These are phyloP conservation scores for Xyliphius kryptos DNA, from an alignment of 2,113 vertebrate genomes.

Conservation along the genomic window DNA sequence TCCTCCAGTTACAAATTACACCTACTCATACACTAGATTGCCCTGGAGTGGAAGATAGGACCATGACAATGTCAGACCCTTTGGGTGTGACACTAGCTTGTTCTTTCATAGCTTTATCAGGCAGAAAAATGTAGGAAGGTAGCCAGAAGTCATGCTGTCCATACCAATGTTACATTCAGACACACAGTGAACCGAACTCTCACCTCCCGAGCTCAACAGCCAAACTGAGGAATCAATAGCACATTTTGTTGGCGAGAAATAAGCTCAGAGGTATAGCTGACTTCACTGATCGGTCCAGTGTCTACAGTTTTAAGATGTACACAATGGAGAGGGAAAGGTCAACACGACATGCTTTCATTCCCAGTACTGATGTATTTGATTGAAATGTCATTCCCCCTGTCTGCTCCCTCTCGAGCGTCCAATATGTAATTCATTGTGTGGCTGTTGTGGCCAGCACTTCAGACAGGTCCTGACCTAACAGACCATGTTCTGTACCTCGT, in stretches of 20 bases:
- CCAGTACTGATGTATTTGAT: constrained; percentile 16
- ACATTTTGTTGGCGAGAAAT: background rate
- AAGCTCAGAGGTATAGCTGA: background rate
- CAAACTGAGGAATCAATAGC: background rate
- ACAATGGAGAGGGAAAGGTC: background rate
- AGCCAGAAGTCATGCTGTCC: constrained; percentile 12
- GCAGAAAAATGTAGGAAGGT: constrained; percentile 38
- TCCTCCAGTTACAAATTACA: constrained; percentile 28
- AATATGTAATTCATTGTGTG: constrained; percentile 49
- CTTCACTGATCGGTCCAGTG: no score
- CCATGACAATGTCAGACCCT: constrained; percentile 24
- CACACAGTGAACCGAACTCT: background rate
- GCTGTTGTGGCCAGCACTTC: constrained; percentile 51
- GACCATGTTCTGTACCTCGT: constrained; percentile 55
- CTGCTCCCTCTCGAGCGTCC: constrained; percentile 46
- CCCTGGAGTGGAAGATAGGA: constrained; percentile 7
- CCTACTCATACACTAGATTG: constrained; percentile 15
- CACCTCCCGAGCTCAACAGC: background rate
- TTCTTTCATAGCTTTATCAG: constrained; percentile 39
- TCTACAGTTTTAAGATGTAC: background rate
- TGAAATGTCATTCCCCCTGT: constrained; percentile 23
- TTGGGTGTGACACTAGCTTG: constrained; percentile 31
- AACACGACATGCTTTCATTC: constrained; percentile 1
- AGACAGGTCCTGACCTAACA: constrained; percentile 40
- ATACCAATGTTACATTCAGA: constrained; percentile 18